Evolutionary conservation across 2,113 vertebrate genomes (phyloP), one percentile per base, ranked within the genome.

Genomic region (Ameiurus melas): DNA sequence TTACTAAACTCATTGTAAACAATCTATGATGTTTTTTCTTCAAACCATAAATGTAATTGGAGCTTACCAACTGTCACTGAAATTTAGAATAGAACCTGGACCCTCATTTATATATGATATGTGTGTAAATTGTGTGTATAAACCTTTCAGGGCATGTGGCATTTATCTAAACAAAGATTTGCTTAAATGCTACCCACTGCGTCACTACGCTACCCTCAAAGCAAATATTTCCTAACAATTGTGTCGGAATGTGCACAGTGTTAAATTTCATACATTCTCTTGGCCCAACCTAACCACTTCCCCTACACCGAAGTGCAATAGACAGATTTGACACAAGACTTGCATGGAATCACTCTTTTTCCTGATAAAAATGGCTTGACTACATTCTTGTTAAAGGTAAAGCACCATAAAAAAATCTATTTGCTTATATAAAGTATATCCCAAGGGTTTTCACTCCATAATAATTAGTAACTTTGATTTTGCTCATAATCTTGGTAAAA

Each of bases 71-170:
- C 75, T 8, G 27, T 19, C 27, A 5, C 9, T 47, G 20, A 47
- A 25, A 47, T 10, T 25, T 39, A 13, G 7, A 43, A 10, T 51
- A 47, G 75, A 78, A 53, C 14, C 25, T 16, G 43, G 47, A n/a
- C 75, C 47, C 25, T 78, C 27, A 53, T 53, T 78, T 78, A 14
- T 53, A n/a, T 16, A 7, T n/a, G 27, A n/a, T 78, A 14, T 51
- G 47, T 55, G 73, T 7, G 2, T 79, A 53, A 53, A 53, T 55
- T 53, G 9, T 47, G 5, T 7, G 12, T n/a, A 78, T 51, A 78
- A 78, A 78, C 25, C 22, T 51, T n/a, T 78, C 25, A 78, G 51
- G 75, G 5, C 75, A 77, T 77, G 75, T 78, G 75, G 75, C 43
- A 53, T 53, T 27, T 78, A 51, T 78, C 75, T 53, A 53, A 78